Conservation (phyloP, 2,113 vertebrate species). For the Progne subis region DNA sequence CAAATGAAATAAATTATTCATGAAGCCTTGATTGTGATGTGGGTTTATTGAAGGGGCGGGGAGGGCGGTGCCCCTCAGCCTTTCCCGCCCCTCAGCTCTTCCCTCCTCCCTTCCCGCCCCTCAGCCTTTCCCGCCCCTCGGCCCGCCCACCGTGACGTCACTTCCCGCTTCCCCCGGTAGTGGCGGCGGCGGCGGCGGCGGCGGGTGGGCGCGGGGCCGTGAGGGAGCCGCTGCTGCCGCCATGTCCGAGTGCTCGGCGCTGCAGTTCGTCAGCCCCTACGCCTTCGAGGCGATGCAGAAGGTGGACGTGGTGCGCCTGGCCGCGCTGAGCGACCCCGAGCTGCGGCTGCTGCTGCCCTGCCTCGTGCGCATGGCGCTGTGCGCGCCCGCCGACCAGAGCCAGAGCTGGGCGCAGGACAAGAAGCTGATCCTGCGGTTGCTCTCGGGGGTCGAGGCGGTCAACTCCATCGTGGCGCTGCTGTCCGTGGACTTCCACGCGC, state of each 20-base stretch:
- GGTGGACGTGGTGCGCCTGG: constrained; percentile 90
- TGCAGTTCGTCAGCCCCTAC: constrained; percentile 93
- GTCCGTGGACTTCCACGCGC: constrained; percentile 96
- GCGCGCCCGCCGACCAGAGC: constrained; percentile 97
- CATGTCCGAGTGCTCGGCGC: constrained; percentile 85
- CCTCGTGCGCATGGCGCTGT: constrained; percentile 95
- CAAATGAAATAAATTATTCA: constrained; percentile 82
- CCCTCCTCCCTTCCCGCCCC: neutral
- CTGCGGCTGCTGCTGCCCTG: constrained; percentile 92
- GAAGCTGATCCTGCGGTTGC: constrained; percentile 94
- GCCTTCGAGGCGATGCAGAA: constrained; percentile 99
- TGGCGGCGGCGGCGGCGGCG: neutral
- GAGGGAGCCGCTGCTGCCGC: neutral
- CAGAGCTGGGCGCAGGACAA: constrained; percentile 97
- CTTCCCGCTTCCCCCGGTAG: neutral
- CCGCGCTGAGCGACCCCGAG: constrained; percentile 92
- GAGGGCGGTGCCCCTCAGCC: neutral
- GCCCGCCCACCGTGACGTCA: neutral
- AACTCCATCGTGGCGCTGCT: constrained; percentile 95
- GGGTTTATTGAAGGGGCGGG: neutral
- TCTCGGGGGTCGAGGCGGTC: constrained; percentile 96
- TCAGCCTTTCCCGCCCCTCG: neutral
- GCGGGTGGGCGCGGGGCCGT: neutral
- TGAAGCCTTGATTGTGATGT: constrained; percentile 71
- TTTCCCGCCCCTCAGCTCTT: neutral